These are phyloP conservation scores for Apodemus agrarius DNA, from an alignment of 2,797 vertebrate genomes.

Conservation along the genomic window DNA sequence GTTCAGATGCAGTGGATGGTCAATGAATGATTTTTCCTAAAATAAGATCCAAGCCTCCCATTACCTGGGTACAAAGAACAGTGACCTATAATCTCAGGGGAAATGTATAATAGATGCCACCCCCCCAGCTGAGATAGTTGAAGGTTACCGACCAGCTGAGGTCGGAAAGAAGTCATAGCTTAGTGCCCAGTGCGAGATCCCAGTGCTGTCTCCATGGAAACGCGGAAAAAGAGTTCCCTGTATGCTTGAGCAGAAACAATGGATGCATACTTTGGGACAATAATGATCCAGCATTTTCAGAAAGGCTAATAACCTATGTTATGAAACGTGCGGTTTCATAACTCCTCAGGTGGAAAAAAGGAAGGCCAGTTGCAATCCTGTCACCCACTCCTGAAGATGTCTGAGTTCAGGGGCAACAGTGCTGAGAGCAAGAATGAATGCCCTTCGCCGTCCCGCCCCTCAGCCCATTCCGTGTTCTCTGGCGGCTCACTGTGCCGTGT, in stretches of 20 bases:
- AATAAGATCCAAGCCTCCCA: background rate
- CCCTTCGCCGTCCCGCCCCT: conserved; percentile 37
- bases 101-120: too few relatives aligned
- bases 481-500: background rate
- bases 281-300: conserved; percentile 73
- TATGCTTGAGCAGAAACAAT: conserved; percentile 67
- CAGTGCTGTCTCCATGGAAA: conserved; percentile 83
- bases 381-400: conserved; percentile 54
- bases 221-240: conserved; percentile 64
- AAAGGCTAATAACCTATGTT: conserved; percentile 72
- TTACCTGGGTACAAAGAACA: background rate
- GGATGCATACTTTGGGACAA: conserved; percentile 59
- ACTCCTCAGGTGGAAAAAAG: conserved; percentile 52
- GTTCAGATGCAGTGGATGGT: background rate
- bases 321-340: conserved; percentile 78
- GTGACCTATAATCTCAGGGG: background rate
- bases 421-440: conserved; percentile 58
- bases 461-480: background rate
- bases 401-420: conserved; percentile 31
- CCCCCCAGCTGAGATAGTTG: background rate
- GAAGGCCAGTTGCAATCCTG: background rate
- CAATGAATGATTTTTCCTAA: background rate
- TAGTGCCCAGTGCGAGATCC: conserved; percentile 18
- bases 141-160: background rate
- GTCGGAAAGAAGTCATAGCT: background rate